Base-by-base conservation (phyloP, 2,797 vertebrate species). In the Selene dorsalis region DNA sequence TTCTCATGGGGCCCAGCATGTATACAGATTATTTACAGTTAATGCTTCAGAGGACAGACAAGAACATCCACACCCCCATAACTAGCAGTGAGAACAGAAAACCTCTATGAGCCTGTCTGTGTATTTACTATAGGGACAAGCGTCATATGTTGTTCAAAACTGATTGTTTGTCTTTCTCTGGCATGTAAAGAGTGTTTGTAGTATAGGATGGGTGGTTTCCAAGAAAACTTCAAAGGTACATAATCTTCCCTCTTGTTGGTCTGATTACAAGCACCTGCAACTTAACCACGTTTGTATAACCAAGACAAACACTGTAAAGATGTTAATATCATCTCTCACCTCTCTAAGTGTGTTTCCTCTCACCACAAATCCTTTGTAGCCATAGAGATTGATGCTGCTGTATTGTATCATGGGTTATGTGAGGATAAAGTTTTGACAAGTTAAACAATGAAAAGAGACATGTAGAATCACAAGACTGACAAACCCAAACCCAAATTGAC, bases 11-110 rank as follows among this genome's bases (percentile, higher is more conserved):
- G 64, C 75, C 69, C 53, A 60, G 86, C 83, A 68, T 30, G 64
- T 22, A 73, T 63, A 59, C 53, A 41, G 67, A 75, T 93, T 91
- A 93, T 91, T 92, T 90, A 91, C 90, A 89, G 61, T 83, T 88
- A 75, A 91, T 82, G 85, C 88, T 78, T 90, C 75, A 87, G 56
- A 70, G 65, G 72, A 87, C 59, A 82, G 64, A 88, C 13, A 68
- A 60, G 16, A 50, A 65, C 20, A 3, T 55, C 56, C 30, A 48
- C 52, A 20, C 57, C 13, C 24, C 20, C 28, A 43, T n/a, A 35
- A 57, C 59, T 3, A 2, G 11, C 24, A 47, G 7, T 3, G 56
- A 45, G 28, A 64, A 58, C 65, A 30, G 14, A 3, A 9, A 16
- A 16, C 14, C 4, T 53, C 5, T 4, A 28, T 3, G 12, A 17